phyloP scores from a whole-genome alignment of 2,888 invertebrate genomes.

The Plebejus melissa region DNA sequence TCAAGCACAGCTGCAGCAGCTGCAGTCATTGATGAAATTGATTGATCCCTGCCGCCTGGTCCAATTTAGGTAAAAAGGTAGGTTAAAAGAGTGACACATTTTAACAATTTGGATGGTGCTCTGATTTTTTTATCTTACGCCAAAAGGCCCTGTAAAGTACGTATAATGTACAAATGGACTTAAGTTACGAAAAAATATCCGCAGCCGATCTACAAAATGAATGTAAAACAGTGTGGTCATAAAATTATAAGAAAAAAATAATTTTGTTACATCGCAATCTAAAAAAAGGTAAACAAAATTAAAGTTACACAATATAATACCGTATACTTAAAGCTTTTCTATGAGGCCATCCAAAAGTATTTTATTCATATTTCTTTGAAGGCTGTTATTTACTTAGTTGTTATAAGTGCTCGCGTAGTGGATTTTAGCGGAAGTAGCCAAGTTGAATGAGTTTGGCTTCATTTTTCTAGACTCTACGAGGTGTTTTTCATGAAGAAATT shows the following conservation, averaged over 20 bases:
- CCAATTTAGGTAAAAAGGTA: too few species aligned
- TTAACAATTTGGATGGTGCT: too few species aligned
- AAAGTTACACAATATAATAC: background rate
- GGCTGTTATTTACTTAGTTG: constrained; percentile 13
- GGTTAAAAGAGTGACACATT: too few species aligned
- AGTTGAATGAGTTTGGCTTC: constrained; percentile 18
- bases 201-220: too few species aligned
- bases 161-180: too few species aligned
- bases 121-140: too few species aligned
- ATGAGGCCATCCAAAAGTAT: constrained; percentile 10
- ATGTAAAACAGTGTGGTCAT: too few species aligned
- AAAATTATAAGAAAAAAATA: background rate
- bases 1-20: too few species aligned
- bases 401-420: constrained; percentile 1
- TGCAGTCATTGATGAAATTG: too few species aligned
- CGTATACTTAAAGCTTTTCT: background rate
- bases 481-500: background rate
- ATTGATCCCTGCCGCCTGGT: too few species aligned
- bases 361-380: constrained; percentile 18
- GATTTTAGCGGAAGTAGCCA: background rate
- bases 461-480: background rate
- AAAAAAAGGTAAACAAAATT: background rate
- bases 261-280: background rate
- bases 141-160: too few species aligned
- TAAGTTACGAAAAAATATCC: too few species aligned